phyloP scores from a whole-genome alignment of 2,113 vertebrate species.

The Poeciliopsis prolifica region DNA sequence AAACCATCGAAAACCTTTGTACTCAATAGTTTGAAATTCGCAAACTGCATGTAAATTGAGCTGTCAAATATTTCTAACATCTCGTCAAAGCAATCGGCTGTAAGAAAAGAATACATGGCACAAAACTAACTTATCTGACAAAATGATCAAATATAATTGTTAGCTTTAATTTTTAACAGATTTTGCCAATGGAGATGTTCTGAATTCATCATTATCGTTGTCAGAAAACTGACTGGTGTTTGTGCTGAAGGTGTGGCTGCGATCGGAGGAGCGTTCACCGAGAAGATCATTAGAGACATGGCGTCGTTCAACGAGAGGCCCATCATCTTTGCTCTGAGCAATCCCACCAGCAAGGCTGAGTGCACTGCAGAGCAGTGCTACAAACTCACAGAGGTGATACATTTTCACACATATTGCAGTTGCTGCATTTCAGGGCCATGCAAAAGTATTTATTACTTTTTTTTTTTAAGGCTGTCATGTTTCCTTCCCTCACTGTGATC shows the following conservation, averaged over 20 bases:
- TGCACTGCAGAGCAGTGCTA: constrained; percentile 98
- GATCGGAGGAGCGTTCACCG: constrained; percentile 89
- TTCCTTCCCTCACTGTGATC: constrained; percentile 1
- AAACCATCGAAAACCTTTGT: neutral
- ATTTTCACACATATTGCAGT: neutral
- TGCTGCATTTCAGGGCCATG: no score
- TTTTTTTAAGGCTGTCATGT: neutral
- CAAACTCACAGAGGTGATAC: constrained; percentile 85
- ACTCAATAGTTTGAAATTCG: neutral
- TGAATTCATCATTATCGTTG: neutral
- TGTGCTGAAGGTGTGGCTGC: constrained; percentile 88
- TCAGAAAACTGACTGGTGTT: constrained; percentile 1
- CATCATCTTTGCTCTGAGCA: constrained; percentile 95
- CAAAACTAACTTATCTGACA: neutral
- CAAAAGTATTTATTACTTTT: neutral
- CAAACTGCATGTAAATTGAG: constrained; percentile 23
- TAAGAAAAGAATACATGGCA: neutral
- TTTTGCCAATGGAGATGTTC: neutral
- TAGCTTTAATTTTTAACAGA: neutral
- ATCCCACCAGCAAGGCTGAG: constrained; percentile 96
- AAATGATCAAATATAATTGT: neutral
- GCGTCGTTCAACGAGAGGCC: constrained; percentile 90
- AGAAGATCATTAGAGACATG: constrained; percentile 93
- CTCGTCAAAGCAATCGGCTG: neutral
- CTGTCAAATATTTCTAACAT: neutral